These are phyloP conservation scores for Clytia hemisphaerica DNA, from an alignment of 30 jellyfish, hydroid and myxozoan genomes.

Conservation along the genomic window DNA sequence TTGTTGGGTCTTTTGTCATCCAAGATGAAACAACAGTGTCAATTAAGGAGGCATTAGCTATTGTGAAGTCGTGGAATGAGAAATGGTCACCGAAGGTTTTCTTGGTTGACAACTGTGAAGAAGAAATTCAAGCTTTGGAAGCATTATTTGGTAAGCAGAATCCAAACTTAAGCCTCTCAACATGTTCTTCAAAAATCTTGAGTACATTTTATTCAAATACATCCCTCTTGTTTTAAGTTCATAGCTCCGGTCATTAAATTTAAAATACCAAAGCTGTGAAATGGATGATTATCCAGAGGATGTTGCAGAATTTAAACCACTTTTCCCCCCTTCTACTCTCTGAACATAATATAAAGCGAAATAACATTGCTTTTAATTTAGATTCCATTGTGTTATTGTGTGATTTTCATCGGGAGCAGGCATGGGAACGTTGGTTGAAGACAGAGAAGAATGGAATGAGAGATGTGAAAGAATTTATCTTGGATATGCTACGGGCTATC, in stretches of 20 bases:
- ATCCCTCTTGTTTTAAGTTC: too few relatives aligned
- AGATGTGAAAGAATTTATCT: conserved; percentile 1
- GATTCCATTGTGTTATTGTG: conserved; percentile 15
- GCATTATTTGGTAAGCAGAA: too few relatives aligned
- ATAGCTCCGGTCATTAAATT: too few relatives aligned
- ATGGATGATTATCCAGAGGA: too few relatives aligned
- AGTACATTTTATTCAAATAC: too few relatives aligned
- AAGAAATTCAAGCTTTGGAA: conserved; percentile 12
- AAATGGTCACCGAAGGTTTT: conserved; percentile 4
- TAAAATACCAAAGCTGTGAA: too few relatives aligned
- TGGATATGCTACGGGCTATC: conserved; percentile 6
- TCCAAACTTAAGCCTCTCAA: neutral
- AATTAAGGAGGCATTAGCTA: neutral
- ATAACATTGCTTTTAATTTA: neutral
- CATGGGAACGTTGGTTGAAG: conserved; percentile 28
- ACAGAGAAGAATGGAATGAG: neutral
- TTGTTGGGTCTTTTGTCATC: conserved; percentile 15
- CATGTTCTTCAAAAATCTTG: neutral
- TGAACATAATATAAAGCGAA: too few relatives aligned
- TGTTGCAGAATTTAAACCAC: too few relatives aligned
- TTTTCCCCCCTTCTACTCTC: too few relatives aligned
- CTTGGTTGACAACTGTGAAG: conserved; percentile 6
- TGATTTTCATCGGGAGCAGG: conserved; percentile 32
- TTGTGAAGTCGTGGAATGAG: conserved; percentile 4
- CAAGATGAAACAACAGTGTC: conserved; percentile 17